Percentiles rank a stretch among this genome's conserved stretches.
These are phyloP conservation scores for Neria commutata DNA, from an alignment of 2,888 invertebrate genomes.

Conservation along the genomic window DNA sequence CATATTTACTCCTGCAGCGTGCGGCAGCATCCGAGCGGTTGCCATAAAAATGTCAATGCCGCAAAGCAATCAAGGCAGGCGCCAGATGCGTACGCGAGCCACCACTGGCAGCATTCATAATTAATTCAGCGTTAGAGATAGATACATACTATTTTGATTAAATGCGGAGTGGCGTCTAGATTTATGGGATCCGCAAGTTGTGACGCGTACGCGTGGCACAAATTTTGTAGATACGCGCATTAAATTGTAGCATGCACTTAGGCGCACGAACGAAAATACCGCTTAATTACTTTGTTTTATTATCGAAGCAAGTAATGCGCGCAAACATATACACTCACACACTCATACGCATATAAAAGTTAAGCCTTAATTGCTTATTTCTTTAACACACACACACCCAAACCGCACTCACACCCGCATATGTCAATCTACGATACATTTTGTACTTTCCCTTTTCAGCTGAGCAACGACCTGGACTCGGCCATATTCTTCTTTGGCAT, in stretches of 20 bases:
- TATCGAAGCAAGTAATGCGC: too few species aligned
- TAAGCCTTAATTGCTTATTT: neutral
- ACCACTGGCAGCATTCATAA: slow-evolving; percentile 4
- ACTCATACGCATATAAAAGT: too few species aligned
- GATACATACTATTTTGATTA: slow-evolving; percentile 25
- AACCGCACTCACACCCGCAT: neutral
- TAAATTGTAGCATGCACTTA: neutral
- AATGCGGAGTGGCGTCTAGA: neutral
- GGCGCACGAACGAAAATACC: neutral
- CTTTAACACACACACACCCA: too few species aligned
- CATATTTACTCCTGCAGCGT: too few species aligned
- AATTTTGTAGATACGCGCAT: neutral
- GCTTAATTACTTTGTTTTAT: too few species aligned
- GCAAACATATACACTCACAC: too few species aligned
- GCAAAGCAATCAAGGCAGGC: too few species aligned
- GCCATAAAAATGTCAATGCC: too few species aligned
- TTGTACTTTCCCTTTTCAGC: slow-evolving; percentile 62
- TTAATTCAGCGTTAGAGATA: slow-evolving; percentile 15
- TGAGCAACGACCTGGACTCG: slow-evolving; percentile 72
- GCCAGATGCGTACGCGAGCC: too few species aligned
- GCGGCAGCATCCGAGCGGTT: too few species aligned
- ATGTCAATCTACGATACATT: too few species aligned
- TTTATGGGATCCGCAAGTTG: neutral
- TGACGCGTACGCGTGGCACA: neutral
- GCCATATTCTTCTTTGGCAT: slow-evolving; percentile 86